Conservation (phyloP, 1,140 invertebrate species). For the Belonocnema kinseyi region DNA sequence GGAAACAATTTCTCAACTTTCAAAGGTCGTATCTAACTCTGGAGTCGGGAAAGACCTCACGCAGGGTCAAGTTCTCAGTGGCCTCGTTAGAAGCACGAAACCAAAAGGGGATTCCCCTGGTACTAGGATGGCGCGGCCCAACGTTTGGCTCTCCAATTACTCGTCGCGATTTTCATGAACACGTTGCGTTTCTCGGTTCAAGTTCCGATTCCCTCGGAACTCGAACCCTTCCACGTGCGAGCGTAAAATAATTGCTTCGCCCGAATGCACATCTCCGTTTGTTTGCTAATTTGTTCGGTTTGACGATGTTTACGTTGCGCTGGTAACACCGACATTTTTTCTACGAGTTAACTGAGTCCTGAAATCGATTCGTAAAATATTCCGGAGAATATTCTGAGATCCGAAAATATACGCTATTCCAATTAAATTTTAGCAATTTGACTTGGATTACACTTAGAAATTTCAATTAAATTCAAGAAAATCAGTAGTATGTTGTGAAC, state of each 20-base stretch:
- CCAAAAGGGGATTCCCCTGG: slow-evolving; percentile 27
- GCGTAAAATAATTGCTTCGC: slow-evolving; percentile 42
- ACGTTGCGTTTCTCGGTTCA: slow-evolving; percentile 21
- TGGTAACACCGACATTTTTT: not conserved
- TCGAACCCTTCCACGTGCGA: slow-evolving; percentile 25
- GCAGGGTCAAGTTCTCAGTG: slow-evolving; percentile 28
- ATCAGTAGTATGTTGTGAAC: no score
- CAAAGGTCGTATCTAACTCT: slow-evolving; percentile 1
- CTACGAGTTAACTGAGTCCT: not conserved
- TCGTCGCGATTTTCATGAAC: slow-evolving; percentile 28
- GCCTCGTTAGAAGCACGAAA: slow-evolving; percentile 27
- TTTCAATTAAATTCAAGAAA: no score
- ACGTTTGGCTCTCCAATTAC: slow-evolving; percentile 27
- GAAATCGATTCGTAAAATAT: not conserved
- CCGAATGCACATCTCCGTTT: slow-evolving; percentile 37
- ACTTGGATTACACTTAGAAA: no score
- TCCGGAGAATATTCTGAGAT: not conserved
- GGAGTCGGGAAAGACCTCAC: not conserved
- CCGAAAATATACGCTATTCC: no score
- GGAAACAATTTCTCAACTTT: not conserved
- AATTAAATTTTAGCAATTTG: no score
- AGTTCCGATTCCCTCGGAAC: slow-evolving; percentile 27
- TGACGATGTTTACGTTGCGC: slow-evolving; percentile 18
- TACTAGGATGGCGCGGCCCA: not conserved
- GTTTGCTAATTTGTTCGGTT: slow-evolving; percentile 45